Evolutionary conservation across 2,888 invertebrate genomes (phyloP), one percentile per base, ranked within the genome.

Genomic region (Caenorhabditis macrosperma): DNA sequence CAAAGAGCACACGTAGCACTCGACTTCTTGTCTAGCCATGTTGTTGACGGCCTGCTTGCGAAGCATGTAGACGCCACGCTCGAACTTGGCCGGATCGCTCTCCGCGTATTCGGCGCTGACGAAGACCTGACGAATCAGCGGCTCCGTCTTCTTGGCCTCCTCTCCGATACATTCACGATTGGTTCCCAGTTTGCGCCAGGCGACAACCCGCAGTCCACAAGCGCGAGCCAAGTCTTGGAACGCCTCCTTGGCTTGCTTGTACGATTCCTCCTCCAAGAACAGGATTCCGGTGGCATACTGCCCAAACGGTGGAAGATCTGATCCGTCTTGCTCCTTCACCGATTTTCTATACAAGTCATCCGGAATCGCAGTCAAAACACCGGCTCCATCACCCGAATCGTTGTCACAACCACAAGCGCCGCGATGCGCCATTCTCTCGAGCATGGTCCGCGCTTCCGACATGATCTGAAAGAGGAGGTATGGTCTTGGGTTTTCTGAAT

Each of bases 341-440:
- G 94, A 86, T 24, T 85, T 94, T 85, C 94, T 93, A 92, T 97
- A 99, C 91, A 96, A 94, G 89, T 94, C 94, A 92, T 99, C 97
- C 52, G 99, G 99, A 91, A 99, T 97, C 89, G 96, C 96, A 82
- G 95, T 95, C 91, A 98, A 93, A 79, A 98, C 95, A 72, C 99
- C 99, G 82, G 99, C 98, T 82, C 99, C 99, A 92, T 99, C 99
- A 75, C 99, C 99, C 64, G 97, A 97, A 92, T 98, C 97, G 92
- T 98, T 98, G 93, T 99, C 99, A 93, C 97, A 97, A 48, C 97
- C 96, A 92, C 97, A 97, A 61, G 98, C 99, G 90, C 99, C 99
- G 85, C 99, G 95, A 93, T 99, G 99, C 93, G 96, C 96, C 98
- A 99, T 99, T 90, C 98, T 95, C 91, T 94, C 94, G 79, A 98